Evolutionary conservation across 2,113 vertebrate species (phyloP), one percentile per base, ranked within the genome.

Genomic region (Scytalopus superciliaris): DNA sequence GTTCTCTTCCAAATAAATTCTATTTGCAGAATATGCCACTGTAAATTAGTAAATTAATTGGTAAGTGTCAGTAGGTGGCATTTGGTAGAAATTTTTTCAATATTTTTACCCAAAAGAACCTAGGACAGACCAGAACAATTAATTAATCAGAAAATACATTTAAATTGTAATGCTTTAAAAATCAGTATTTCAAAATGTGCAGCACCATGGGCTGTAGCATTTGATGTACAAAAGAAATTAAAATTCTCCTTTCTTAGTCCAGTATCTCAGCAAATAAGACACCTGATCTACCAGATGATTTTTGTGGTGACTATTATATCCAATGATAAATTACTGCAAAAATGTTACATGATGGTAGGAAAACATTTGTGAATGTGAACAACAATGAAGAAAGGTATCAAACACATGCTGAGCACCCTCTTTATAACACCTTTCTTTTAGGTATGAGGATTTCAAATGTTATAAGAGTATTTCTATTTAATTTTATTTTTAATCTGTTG

Each of bases 391-490:
- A 96, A 96, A 96, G 82, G 75, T 97, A 97, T 96, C 96, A 97
- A 89, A 94, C 83, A 72, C 91, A 97, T 97, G 98, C 97, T 97
- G 97, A 98, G 91, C 98, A 98, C 98, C 98, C 98, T 98, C 98
- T 97, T 98, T 98, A 98, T 98, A 98, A 98, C 94, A 97, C 98
- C 97, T 94, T 97, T 96, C 93, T 97, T 95, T 86, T 56, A 94
- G 50, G 73, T 87, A 77, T 13, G 44, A 95, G 52, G 68, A 91
- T 95, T 94, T 94, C 50, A 86, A 97, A 95, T 74, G 70, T n/a
- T 18, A 94, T 90, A 81, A 84, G 84, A 90, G 60, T 86, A 83
- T 75, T 92, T 89, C 22, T 45, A 7, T 21, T 68, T 76, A 28
- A 12, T 24, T 76, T 66, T 52, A 19, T 25, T 90, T 94, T 97